phyloP scores from a whole-genome alignment of 2,797 vertebrate species.

The Enteromius thamalakanensis region DNA sequence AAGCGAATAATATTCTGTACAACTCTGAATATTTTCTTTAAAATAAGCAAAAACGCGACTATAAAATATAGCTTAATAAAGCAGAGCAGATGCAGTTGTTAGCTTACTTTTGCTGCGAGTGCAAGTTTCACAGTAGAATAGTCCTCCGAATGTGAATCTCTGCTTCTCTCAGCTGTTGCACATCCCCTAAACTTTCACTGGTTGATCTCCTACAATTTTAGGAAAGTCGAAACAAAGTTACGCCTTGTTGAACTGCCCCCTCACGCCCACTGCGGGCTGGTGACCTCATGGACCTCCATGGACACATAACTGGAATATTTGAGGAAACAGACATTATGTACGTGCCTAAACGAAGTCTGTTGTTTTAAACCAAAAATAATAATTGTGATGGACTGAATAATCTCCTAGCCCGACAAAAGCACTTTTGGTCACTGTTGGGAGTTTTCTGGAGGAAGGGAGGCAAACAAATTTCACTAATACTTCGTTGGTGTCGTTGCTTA shows the following conservation, averaged over 20 bases:
- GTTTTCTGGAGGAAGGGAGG: not conserved
- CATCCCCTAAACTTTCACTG: constrained; percentile 66
- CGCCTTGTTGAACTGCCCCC: constrained; percentile 51
- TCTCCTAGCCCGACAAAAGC: not conserved
- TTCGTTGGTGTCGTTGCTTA: not conserved
- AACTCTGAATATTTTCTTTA: not conserved
- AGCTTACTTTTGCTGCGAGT: constrained; percentile 46
- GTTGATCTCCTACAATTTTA: constrained; percentile 37
- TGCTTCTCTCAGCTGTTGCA: constrained; percentile 38
- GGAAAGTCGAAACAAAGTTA: constrained; percentile 44
- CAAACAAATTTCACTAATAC: not conserved
- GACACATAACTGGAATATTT: constrained; percentile 2
- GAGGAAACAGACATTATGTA: constrained; percentile 11
- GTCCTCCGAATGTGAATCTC: constrained; percentile 23
- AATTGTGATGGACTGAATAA: not conserved
- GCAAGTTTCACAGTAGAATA: constrained; percentile 32
- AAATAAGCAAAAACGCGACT: not conserved
- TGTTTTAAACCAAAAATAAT: not conserved
- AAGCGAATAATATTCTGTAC: not conserved
- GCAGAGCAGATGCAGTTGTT: not conserved
- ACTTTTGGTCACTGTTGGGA: too few relatives aligned
- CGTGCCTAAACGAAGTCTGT: constrained; percentile 17
- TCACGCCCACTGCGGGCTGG: constrained; percentile 59
- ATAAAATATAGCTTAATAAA: not conserved
- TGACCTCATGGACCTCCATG: constrained; percentile 54